Conservation (phyloP, 2,797 vertebrate genomes). For the Myoxocephalus aenaeus region DNA sequence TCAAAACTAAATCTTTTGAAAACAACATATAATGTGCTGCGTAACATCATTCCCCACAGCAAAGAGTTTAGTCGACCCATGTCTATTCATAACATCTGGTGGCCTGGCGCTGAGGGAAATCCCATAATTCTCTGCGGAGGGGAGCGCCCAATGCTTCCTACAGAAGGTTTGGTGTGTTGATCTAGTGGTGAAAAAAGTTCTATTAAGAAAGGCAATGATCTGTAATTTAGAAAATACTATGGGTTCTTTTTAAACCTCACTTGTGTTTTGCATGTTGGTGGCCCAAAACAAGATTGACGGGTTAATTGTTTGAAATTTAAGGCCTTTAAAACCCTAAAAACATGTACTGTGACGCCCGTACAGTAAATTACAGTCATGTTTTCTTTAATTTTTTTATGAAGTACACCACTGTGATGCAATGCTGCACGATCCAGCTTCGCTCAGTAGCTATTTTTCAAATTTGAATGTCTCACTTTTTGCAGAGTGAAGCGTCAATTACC, state of each 20-base stretch:
- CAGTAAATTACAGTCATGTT: conserved; percentile 39
- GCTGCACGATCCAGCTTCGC: neutral
- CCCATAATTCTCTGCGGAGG: conserved; percentile 50
- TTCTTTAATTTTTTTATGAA: conserved; percentile 21
- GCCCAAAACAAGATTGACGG: conserved; percentile 53
- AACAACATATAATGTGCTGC: neutral
- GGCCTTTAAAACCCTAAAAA: conserved; percentile 36
- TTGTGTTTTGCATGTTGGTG: conserved; percentile 54
- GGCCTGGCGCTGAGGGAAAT: conserved; percentile 44
- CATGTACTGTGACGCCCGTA: conserved; percentile 35
- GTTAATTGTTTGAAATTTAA: conserved; percentile 55
- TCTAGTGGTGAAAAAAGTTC: conserved; percentile 38
- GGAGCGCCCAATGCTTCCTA: conserved; percentile 23
- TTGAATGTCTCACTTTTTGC: neutral
- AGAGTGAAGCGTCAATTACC: neutral
- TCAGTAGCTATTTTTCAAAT: neutral
- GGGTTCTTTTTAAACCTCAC: conserved; percentile 49
- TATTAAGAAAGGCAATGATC: conserved; percentile 24
- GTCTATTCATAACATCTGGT: conserved; percentile 45
- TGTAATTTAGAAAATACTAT: conserved; percentile 51
- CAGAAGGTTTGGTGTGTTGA: conserved; percentile 26
- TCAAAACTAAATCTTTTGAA: conserved; percentile 44
- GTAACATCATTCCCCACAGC: neutral
- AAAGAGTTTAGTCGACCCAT: conserved; percentile 1
- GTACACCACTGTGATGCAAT: neutral